phyloP scores from a whole-genome alignment of 2,113 vertebrate genomes.

The Engystomops pustulosus region DNA sequence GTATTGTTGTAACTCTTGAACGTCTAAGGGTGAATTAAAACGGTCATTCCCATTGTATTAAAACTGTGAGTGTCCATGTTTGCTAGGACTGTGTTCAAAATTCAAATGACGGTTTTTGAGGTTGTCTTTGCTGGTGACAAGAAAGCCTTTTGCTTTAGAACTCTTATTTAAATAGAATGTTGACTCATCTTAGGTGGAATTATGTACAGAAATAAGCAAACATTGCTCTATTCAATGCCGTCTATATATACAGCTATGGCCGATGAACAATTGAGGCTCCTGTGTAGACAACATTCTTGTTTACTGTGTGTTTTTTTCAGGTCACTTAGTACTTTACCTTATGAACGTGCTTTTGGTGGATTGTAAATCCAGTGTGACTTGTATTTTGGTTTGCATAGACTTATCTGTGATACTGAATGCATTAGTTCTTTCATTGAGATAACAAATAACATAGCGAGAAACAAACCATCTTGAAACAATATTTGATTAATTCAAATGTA shows the following conservation, averaged over 20 bases:
- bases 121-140: constrained; percentile 69
- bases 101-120: constrained; percentile 69
- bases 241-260: constrained; percentile 64
- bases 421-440: constrained; percentile 46
- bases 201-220: constrained; percentile 77
- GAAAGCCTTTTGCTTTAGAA: constrained; percentile 64
- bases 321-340: constrained; percentile 64
- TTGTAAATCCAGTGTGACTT: constrained; percentile 60
- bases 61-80: constrained; percentile 1
- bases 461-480: background rate
- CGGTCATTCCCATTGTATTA: background rate
- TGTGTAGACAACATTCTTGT: constrained; percentile 64
- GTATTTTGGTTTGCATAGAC: constrained; percentile 61
- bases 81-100: constrained; percentile 14
- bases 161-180: constrained; percentile 71
- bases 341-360: constrained; percentile 61
- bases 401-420: constrained; percentile 71
- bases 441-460: constrained; percentile 10
- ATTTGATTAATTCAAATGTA: background rate
- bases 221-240: constrained; percentile 66
- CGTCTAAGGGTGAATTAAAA: background rate
- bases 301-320: constrained; percentile 71
- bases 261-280: constrained; percentile 63
- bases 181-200: constrained; percentile 79
- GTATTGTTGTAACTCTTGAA: constrained; percentile 4